Evolutionary conservation across 2,797 vertebrate genomes (phyloP).

Genomic region (Channa striata): DNA sequence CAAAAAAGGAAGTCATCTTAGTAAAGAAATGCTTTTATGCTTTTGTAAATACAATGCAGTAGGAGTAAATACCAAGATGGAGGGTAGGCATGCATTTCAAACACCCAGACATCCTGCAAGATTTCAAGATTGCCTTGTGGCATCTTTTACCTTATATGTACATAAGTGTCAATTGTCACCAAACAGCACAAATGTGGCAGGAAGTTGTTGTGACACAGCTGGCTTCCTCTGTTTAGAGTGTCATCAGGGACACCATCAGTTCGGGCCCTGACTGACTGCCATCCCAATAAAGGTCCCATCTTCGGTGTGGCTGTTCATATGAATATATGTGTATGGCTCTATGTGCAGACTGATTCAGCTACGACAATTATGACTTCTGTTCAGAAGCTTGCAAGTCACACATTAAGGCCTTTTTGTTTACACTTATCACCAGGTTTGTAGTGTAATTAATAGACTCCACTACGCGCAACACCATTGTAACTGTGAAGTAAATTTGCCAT

Average conservation of each 20-base stretch:
- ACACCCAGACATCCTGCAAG: slow-evolving; percentile 29
- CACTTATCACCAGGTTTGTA: slow-evolving; percentile 2
- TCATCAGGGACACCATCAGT: not conserved
- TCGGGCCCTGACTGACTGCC: slow-evolving; percentile 3
- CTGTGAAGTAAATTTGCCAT: slow-evolving; percentile 43
- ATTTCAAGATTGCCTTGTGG: slow-evolving; percentile 57
- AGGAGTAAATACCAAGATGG: slow-evolving; percentile 39
- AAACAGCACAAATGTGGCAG: slow-evolving; percentile 66
- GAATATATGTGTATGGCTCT: not conserved
- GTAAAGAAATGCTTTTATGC: slow-evolving; percentile 6
- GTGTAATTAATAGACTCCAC: slow-evolving; percentile 27
- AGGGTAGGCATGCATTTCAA: slow-evolving; percentile 35
- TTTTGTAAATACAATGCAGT: slow-evolving; percentile 14
- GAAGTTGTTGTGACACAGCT: slow-evolving; percentile 78
- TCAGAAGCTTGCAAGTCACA: not conserved
- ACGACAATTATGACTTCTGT: not conserved
- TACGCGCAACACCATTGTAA: slow-evolving; percentile 18
- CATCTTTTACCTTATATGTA: slow-evolving; percentile 86
- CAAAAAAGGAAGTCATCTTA: slow-evolving; percentile 37
- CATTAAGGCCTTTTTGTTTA: not conserved
- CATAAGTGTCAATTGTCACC: slow-evolving; percentile 56
- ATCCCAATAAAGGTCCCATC: slow-evolving; percentile 2
- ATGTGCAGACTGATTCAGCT: not conserved
- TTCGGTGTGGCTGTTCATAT: not conserved
- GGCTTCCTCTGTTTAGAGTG: slow-evolving; percentile 70